A percentile compares a stretch with the other conserved stretches of the same genome.
Conservation (phyloP, 2,113 vertebrate species). For the Cynopterus brachyotis region DNA sequence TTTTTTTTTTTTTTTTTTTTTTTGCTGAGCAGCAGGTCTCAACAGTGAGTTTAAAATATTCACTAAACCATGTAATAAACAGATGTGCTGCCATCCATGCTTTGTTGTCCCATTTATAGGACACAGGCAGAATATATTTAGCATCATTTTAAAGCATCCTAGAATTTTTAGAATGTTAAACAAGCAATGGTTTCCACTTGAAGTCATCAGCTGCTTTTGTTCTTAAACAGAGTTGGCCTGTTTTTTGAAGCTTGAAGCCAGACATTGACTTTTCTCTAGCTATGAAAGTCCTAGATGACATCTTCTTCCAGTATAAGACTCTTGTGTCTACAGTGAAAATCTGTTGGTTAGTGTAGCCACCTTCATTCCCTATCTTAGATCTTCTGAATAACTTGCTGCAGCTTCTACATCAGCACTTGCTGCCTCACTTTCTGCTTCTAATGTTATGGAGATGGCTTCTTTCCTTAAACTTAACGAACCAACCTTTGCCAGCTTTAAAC, state of each 20-base stretch:
- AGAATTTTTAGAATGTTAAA: not conserved
- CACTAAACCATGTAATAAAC: not conserved
- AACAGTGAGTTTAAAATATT: not conserved
- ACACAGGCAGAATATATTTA: not conserved
- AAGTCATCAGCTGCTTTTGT: not conserved
- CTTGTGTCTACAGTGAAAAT: too few species aligned
- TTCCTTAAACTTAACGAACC: not conserved
- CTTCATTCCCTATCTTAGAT: not conserved
- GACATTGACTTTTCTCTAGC: not conserved
- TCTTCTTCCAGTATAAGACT: not conserved
- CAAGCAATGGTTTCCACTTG: not conserved
- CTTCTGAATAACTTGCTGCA: not conserved
- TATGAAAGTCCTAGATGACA: not conserved
- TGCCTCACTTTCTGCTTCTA: not conserved
- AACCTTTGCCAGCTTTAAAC: not conserved
- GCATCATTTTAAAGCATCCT: not conserved
- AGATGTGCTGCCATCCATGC: not conserved
- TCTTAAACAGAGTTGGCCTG: not conserved
- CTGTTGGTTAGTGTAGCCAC: not conserved
- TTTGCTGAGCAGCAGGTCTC: not conserved
- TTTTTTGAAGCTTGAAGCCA: not conserved
- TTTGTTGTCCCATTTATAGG: not conserved
- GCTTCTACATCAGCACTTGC: not conserved
- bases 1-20: not conserved
- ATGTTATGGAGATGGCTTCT: not conserved